Evolutionary conservation across 2,113 vertebrate species (phyloP).

Genomic region (Cariama cristata): DNA sequence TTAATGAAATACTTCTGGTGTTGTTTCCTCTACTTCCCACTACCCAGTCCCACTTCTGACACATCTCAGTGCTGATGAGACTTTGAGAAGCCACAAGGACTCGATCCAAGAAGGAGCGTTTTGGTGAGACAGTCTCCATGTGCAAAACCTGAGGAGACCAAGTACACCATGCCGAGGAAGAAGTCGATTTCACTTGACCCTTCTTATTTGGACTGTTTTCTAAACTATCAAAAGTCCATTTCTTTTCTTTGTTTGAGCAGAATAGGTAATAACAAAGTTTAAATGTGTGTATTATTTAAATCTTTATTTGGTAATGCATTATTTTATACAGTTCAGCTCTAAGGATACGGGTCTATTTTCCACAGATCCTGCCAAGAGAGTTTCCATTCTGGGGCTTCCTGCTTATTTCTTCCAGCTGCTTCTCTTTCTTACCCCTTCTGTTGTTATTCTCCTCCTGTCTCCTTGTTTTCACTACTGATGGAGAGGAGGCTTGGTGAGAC

Average conservation of each 20-base stretch:
- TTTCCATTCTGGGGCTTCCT: conserved; percentile 64
- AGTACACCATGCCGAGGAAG: neutral
- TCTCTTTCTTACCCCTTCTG: conserved; percentile 64
- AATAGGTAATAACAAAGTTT: neutral
- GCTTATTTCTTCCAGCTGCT: conserved; percentile 73
- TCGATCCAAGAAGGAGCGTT: neutral
- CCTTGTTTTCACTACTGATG: conserved; percentile 48
- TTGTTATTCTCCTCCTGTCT: conserved; percentile 63
- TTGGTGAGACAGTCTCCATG: neutral
- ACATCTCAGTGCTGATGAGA: neutral
- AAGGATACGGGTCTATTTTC: conserved; percentile 51
- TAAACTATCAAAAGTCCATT: neutral
- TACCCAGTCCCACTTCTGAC: neutral
- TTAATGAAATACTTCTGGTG: neutral
- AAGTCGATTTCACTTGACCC: neutral
- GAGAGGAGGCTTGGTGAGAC: conserved; percentile 3
- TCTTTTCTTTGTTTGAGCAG: neutral
- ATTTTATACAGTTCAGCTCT: conserved; percentile 28
- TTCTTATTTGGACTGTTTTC: neutral
- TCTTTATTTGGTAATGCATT: conserved; percentile 15
- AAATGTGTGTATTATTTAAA: neutral
- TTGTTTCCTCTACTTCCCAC: neutral
- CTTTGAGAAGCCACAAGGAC: neutral
- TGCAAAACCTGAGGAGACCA: neutral
- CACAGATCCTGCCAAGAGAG: conserved; percentile 59